Evolutionary conservation across 2,797 vertebrate species (phyloP).

Genomic region (Pangasius macronema): DNA sequence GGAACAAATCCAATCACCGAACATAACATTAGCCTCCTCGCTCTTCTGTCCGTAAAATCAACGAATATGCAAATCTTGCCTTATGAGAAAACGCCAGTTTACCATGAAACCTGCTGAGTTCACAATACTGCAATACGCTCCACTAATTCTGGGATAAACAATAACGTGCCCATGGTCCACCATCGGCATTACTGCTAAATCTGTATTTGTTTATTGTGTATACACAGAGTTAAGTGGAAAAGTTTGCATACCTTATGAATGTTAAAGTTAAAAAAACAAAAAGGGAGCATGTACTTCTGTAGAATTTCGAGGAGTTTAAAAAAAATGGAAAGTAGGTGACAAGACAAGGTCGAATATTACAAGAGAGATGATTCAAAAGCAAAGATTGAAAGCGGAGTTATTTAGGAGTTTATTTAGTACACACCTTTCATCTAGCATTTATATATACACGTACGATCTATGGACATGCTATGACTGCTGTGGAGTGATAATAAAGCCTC

Average conservation of each 20-base stretch:
- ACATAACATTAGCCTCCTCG: slow-evolving; percentile 14
- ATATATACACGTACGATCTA: neutral
- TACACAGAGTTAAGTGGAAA: neutral
- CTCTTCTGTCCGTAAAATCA: neutral
- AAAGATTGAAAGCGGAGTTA: neutral
- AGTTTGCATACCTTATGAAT: slow-evolving; percentile 6
- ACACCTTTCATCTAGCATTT: neutral
- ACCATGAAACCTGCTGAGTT: neutral
- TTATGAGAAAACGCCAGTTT: slow-evolving; percentile 4
- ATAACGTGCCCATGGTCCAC: neutral
- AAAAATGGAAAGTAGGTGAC: neutral
- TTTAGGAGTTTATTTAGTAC: too few relatives aligned
- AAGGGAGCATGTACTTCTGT: neutral
- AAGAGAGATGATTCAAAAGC: neutral
- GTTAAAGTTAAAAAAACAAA: neutral
- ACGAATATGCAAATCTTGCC: neutral
- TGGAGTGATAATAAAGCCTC: neutral
- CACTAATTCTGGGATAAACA: neutral
- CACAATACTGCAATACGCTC: neutral
- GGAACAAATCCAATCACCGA: slow-evolving; percentile 19
- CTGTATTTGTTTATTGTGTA: neutral
- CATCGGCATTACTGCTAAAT: neutral
- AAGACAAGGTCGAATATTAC: neutral
- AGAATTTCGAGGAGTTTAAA: neutral
- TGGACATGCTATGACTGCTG: neutral